Conservation (phyloP, 2,113 vertebrate genomes). For the Epinephelus cyanopodus region DNA sequence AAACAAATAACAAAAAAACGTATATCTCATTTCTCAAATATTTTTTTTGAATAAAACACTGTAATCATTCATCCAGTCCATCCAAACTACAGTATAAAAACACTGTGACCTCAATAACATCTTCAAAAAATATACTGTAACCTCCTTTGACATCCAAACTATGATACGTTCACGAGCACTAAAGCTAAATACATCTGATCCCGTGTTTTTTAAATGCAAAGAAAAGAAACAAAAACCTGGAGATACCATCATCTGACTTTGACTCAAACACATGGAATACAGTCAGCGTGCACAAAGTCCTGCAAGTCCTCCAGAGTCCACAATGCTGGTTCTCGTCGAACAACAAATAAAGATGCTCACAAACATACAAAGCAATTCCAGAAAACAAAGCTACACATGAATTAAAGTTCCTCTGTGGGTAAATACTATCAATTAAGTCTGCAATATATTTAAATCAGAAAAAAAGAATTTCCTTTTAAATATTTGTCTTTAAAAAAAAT, state of each 20-base stretch:
- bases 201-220: slow-evolving; percentile 19
- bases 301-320: neutral
- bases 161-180: neutral
- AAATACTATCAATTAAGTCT: slow-evolving; percentile 44
- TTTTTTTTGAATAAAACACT: slow-evolving; percentile 17
- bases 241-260: slow-evolving; percentile 29
- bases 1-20: slow-evolving; percentile 35
- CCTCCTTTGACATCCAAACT: slow-evolving; percentile 23
- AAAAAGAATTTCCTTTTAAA: slow-evolving; percentile 58
- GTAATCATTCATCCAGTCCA: slow-evolving; percentile 36
- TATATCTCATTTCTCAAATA: slow-evolving; percentile 1
- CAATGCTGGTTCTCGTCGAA: slow-evolving; percentile 6
- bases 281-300: slow-evolving; percentile 59
- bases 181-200: slow-evolving; percentile 26
- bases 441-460: slow-evolving; percentile 38
- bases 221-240: slow-evolving; percentile 22
- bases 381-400: slow-evolving; percentile 40
- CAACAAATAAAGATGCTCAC: slow-evolving; percentile 17
- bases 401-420: slow-evolving; percentile 31
- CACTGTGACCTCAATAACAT: slow-evolving; percentile 2
- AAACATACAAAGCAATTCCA: slow-evolving; percentile 26
- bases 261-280: slow-evolving; percentile 50
- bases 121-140: slow-evolving; percentile 33
- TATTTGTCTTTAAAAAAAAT: slow-evolving; percentile 40
- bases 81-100: slow-evolving; percentile 45